phyloP scores from a whole-genome alignment of 2,113 vertebrate genomes.

The Holacanthus passer region DNA sequence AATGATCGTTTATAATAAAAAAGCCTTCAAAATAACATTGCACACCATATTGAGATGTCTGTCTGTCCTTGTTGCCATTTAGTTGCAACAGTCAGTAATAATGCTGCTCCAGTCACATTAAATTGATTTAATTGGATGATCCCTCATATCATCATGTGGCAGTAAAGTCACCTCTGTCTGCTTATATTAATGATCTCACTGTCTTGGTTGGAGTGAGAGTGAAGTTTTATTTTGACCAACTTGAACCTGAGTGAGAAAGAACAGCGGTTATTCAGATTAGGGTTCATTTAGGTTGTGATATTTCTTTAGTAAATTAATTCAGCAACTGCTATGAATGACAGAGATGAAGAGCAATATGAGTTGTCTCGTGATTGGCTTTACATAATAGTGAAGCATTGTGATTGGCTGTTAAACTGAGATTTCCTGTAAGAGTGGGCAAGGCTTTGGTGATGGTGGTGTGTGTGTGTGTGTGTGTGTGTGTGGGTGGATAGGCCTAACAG shows the following conservation, averaged over 20 bases:
- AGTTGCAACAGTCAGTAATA: conserved; percentile 1
- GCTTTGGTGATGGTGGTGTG: not conserved
- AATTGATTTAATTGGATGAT: conserved; percentile 44
- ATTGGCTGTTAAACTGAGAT: conserved; percentile 54
- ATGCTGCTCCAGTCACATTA: conserved; percentile 24
- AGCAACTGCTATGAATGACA: conserved; percentile 26
- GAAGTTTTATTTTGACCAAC: not conserved
- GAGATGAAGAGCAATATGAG: not conserved
- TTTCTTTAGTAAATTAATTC: not conserved
- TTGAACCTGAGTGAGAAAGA: not conserved
- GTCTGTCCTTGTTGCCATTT: not conserved
- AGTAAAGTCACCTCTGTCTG: conserved; percentile 16
- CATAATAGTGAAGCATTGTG: conserved; percentile 46
- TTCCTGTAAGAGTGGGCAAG: conserved; percentile 42
- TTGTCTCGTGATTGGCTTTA: conserved; percentile 66
- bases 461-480: conserved; percentile 24
- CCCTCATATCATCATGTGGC: conserved; percentile 25
- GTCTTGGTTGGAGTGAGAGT: conserved; percentile 2
- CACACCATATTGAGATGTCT: not conserved
- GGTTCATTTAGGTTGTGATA: not conserved
- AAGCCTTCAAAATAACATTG: too few species aligned
- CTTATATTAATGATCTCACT: not conserved
- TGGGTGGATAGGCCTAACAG: not conserved
- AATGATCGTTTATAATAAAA: too few species aligned
- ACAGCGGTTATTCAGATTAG: not conserved